Base-by-base conservation (phyloP, 2,888 invertebrate genomes). In the Scaeva pyrastri region DNA sequence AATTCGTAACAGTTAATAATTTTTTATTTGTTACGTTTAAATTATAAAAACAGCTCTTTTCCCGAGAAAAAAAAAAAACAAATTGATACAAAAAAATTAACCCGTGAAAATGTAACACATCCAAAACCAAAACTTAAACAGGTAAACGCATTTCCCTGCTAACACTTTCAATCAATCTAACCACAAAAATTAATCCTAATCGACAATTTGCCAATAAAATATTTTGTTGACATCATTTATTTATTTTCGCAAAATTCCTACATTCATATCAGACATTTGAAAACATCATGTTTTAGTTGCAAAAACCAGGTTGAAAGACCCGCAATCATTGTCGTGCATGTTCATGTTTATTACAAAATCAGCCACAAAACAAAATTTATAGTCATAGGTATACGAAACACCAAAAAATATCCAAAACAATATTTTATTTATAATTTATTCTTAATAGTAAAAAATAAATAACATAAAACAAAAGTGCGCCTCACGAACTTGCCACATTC, bases 401-500 rank as follows among this genome's bases (percentile, higher is more conserved):
- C 68, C 68, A 14, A 31, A 68, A 68, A 39, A 39, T 52, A 48
- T 31, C 48, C 52, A 68, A 52, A 68, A 39, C 68, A 50, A 66
- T 66, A 48, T 36, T 48, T 60, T 31, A 16, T 19, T 66, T 68
- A 68, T 68, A 68, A 68, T 68, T 68, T 68, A 52, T 68, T 68
- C 52, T 66, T 26, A 55, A 58, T 60, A 68, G 36, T 14, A 19
- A 36, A 41, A 43, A 41, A 41, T 43, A 72, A 52, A 64, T 84
- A 76, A 84, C 75, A 80, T 85, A 80, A 76, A 72, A 41, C 80
- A 81, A n/a, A n/a, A 81, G 86, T 73, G 50, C 77, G 50, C 81
- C 71, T 52, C 77, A 81, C 82, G 71, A 86, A 86, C 82, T 82
- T 78, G 82, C 82, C 86, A 74, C 82, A 64, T 82, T 86, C 39